Evolutionary conservation across 2,113 vertebrate species (phyloP), one percentile per base, ranked within the genome.

Genomic region (Grammomys dolichurus): DNA sequence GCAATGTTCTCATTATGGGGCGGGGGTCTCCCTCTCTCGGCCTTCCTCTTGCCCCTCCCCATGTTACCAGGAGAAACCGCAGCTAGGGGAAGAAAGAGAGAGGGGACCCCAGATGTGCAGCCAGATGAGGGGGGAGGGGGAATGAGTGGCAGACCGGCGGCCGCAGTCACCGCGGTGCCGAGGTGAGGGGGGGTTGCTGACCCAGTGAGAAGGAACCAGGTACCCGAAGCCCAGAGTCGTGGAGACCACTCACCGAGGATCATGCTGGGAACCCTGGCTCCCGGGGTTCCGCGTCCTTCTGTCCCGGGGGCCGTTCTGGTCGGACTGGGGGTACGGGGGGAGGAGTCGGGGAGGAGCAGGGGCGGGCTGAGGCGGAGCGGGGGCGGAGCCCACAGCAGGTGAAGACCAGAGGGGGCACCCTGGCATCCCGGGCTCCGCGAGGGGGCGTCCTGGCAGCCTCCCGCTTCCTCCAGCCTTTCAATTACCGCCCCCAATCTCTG

Each of bases 211-310:
- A 86, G 95, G 70, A 70, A 87, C 96, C 93, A 31, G 94, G 95
- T 72, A 72, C 80, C 95, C 16, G 93, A 87, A 80, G 87, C 76
- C 76, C 73, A 67, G 87, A 91, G 91, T 73, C 84, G 89, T 88
- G 26, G 95, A 91, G 90, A 85, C 91, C 97, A 98, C 97, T 98
- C 97, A 98, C 97, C 97, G 96, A 98, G 97, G 93, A 98, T 98
- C 97, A 98, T 98, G 97, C 92, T 98, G 97, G 95, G 97, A 97
- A 97, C 97, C 95, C 97, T 93, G 97, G 97, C 76, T 97, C 92
- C 97, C 92, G 95, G 97, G 97, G 72, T 93, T 97, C 97, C 96
- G 95, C 97, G 97, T 96, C 96, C 97, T 94, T 97, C 97, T 92
- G 97, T 98, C 97, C 97, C 97, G 97, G 97, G 97, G 97, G 97